Conservation (phyloP, 2,113 vertebrate species). For the Empidonax traillii region DNA sequence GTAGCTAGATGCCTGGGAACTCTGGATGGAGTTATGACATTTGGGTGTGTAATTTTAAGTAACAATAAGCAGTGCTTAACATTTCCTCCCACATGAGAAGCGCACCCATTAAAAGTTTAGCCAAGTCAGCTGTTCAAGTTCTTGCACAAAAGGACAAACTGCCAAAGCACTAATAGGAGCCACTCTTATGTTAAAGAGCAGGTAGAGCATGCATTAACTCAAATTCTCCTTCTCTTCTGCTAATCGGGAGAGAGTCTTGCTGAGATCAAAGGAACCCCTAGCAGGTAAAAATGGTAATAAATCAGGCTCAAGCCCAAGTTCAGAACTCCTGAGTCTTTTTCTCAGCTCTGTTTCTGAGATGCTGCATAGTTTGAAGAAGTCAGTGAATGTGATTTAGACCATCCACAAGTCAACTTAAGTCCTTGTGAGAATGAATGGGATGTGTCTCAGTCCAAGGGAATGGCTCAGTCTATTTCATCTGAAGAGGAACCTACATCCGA, state of each 20-base stretch:
- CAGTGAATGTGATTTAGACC: background rate
- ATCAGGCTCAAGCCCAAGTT: background rate
- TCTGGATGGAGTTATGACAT: slow-evolving; percentile 26
- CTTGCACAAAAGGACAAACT: slow-evolving; percentile 42
- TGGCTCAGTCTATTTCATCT: background rate
- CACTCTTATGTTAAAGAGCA: slow-evolving; percentile 10
- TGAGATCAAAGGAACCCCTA: slow-evolving; percentile 18
- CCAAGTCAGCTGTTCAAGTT: slow-evolving; percentile 43
- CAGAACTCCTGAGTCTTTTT: background rate
- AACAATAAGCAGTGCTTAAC: slow-evolving; percentile 53
- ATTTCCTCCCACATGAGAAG: slow-evolving; percentile 47
- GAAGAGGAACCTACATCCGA: background rate
- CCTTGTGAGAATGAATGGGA: background rate
- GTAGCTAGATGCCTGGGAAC: slow-evolving; percentile 27
- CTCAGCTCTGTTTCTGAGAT: background rate
- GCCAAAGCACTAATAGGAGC: background rate
- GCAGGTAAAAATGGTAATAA: slow-evolving; percentile 18
- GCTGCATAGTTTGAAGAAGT: background rate
- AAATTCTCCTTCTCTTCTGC: background rate
- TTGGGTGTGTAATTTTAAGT: slow-evolving; percentile 39
- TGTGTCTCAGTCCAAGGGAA: background rate
- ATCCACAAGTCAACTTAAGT: background rate
- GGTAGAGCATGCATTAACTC: slow-evolving; percentile 2
- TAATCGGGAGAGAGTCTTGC: background rate
- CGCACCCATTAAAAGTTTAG: slow-evolving; percentile 43